Evolutionary conservation across 2,797 vertebrate genomes (phyloP).

Genomic region (Phylloscopus collybita): DNA sequence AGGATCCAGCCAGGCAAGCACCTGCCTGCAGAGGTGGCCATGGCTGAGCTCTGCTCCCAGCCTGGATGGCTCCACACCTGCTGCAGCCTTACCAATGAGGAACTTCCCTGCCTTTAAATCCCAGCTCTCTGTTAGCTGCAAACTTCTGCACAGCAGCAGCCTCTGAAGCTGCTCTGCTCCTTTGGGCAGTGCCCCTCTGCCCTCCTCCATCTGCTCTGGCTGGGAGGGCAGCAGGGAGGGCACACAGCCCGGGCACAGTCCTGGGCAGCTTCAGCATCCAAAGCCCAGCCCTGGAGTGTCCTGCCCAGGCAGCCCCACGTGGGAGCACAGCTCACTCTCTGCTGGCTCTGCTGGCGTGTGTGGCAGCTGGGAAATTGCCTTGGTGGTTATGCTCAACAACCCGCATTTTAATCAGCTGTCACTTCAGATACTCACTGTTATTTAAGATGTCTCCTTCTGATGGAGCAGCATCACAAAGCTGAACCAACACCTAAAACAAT

Average conservation of each 20-base stretch:
- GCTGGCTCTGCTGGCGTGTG: not conserved
- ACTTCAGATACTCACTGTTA: not conserved
- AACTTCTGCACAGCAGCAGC: not conserved
- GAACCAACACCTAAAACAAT: not conserved
- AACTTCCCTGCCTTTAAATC: not conserved
- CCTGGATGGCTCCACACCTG: fast-evolving
- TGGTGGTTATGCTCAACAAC: not conserved
- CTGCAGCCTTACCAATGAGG: not conserved
- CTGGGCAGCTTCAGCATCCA: not conserved
- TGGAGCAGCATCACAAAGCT: not conserved
- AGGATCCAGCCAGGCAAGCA: not conserved
- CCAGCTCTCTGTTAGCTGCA: not conserved
- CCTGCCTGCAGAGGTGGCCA: not conserved
- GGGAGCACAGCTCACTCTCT: not conserved
- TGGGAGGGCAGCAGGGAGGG: not conserved
- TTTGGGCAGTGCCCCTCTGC: not conserved
- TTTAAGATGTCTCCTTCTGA: not conserved
- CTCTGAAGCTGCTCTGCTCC: not conserved
- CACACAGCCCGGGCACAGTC: not conserved
- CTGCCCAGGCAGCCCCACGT: not conserved
- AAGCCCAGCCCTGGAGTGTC: not conserved
- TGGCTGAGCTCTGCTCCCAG: not conserved
- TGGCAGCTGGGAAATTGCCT: not conserved
- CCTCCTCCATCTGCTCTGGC: not conserved
- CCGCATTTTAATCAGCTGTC: not conserved